Base-by-base conservation (phyloP, 1,140 invertebrate species). In the Sycophaga agraensis region DNA sequence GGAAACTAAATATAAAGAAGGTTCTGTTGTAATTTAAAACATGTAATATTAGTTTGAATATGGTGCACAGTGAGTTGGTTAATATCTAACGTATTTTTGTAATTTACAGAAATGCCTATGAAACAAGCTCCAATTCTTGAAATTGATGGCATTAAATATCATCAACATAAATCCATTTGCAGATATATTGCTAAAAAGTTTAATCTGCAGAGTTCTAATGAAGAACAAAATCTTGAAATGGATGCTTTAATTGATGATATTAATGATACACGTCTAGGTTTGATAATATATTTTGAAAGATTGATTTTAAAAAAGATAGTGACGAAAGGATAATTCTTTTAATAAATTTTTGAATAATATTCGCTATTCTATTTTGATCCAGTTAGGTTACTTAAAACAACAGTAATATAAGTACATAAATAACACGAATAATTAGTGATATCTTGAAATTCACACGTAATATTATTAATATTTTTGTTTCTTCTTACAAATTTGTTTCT, bases 131-230 rank as follows among this genome's bases (percentile, higher is more conserved):
- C 74, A 7, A 69, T 76, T 8, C 37, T 76, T 9, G 74, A 75
- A 17, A 66, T 75, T 35, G 65, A 74, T 46, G 71, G 73, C 0
- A 68, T 70, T 26, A 70, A 65, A 40, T 68, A 67, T 48, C 66
- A 71, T 51, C 73, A 76, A 46, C 73, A 73, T 14, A 66, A 65
- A 46, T 68, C 74, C 3, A 76, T 77, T 49, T 71, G 72, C 55
- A 66, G 74, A 65, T 77, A 67, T 40, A 48, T 77, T 5, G 75
- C 66, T 4, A 73, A 65, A 59, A 68, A 74, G 57, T 69, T 70
- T 62, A 70, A 71, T 50, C 66, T 73, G 24, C 67, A 64, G 42
- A 71, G 73, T 19, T 64, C 66, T 16, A 66, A 67, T 40, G 70
- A 74, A 1, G 39, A 68, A 14, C 69, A 75, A 19, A 66, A 60